Evolutionary conservation across 1,140 invertebrate species (phyloP).

Genomic region (Sesamia nonagrioides): DNA sequence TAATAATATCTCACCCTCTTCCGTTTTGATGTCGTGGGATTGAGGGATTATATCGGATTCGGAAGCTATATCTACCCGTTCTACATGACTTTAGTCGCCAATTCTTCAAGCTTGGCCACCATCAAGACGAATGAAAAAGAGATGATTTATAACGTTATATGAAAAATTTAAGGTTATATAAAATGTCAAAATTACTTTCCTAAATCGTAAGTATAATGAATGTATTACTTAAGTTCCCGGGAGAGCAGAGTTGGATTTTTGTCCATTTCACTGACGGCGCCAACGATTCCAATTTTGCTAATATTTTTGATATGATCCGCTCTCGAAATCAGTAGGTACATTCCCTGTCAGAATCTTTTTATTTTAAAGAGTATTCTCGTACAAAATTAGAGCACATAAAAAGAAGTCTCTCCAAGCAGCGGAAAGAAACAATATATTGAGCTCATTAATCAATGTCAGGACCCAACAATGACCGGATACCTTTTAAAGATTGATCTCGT

Average conservation of each 20-base stretch:
- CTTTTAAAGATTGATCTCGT: constrained; percentile 54
- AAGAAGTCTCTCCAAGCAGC: constrained; percentile 27
- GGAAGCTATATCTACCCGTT: constrained; percentile 1
- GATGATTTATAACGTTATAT: no score
- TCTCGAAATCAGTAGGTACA: no score
- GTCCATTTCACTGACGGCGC: neutral
- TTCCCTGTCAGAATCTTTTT: no score
- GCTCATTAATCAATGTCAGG: constrained; percentile 73
- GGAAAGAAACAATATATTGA: constrained; percentile 63
- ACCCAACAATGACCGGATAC: constrained; percentile 62
- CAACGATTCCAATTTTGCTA: no score
- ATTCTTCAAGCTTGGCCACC: neutral
- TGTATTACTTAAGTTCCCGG: neutral
- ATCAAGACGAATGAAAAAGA: neutral
- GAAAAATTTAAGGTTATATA: no score
- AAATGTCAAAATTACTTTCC: neutral
- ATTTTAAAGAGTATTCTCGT: neutral
- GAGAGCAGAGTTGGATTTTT: constrained; percentile 8
- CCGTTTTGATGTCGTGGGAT: constrained; percentile 5
- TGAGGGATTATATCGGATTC: constrained; percentile 27
- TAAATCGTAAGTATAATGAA: neutral
- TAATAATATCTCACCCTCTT: neutral
- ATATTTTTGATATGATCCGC: neutral
- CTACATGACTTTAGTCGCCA: constrained; percentile 2
- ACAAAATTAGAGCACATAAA: constrained; percentile 27